Evolutionary conservation across 2,113 vertebrate species (phyloP), one percentile per base, ranked within the genome.

Genomic region (Monopterus albus): DNA sequence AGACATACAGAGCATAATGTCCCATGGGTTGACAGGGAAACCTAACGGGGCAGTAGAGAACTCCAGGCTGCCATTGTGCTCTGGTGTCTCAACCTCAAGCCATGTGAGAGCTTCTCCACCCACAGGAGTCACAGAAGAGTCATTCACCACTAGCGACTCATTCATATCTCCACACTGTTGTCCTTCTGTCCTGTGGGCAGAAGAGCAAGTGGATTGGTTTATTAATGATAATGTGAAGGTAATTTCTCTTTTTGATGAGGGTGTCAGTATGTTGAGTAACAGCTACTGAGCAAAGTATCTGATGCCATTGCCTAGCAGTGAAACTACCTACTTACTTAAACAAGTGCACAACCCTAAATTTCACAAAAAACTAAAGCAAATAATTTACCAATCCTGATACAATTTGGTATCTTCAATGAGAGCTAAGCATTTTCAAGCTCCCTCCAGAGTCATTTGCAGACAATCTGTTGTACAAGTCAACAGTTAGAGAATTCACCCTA

Each of bases 1-100:
- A 0, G 98, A 98, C 75, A 98, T 94, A 53, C 97, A 99, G 39
- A 99, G 91, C 94, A 98, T 96, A 47, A 99, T 95, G 81, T 98
- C 96, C 97, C 97, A 98, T 0, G 97, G 98, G 83, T 97, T 98
- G 74, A 98, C 92, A 28, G 94, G 72, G 7, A 94, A 92, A 2
- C 88, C 79, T 0, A 94, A 86, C 4, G 90, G 49, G 18, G 91
- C 85, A 0, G 94, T 93, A 11, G 95, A 94, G 58, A 97, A 92
- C 74, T 94, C 93, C 84, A 92, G 75, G 76, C 63, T 93, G 81
- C 78, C 39, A 81, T 94, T 89, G 78, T 61, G 79, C 83, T 86
- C 84, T 0, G 47, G 68, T 29, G 58, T 83, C 14, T 84, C 87
- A 10, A 83, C 63, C 60, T 91, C 89, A 67, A 85, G 61, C 90